These are phyloP conservation scores for Channa striata DNA, from an alignment of 2,797 vertebrate species.

Conservation along the genomic window DNA sequence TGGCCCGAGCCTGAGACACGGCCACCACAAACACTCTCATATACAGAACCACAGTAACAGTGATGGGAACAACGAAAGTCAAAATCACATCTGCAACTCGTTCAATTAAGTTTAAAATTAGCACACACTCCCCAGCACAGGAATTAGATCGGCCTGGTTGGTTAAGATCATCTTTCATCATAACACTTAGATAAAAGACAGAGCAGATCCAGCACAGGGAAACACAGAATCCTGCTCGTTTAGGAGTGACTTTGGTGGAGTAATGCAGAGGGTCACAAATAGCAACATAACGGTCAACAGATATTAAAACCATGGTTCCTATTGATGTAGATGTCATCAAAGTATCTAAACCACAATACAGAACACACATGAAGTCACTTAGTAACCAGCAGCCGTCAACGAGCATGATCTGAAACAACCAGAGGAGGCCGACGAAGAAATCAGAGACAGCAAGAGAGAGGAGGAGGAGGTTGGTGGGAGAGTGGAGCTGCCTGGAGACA, in stretches of 20 bases:
- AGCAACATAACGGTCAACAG: slow-evolving; percentile 51
- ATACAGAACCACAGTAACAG: slow-evolving; percentile 19
- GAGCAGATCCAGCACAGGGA: slow-evolving; percentile 35
- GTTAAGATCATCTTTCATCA: not conserved
- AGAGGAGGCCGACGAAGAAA: slow-evolving; percentile 15
- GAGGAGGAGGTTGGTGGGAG: slow-evolving; percentile 36
- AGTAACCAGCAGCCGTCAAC: slow-evolving; percentile 29
- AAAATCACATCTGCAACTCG: not conserved
- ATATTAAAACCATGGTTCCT: slow-evolving; percentile 54
- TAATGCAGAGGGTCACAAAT: slow-evolving; percentile 32
- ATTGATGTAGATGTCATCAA: not conserved
- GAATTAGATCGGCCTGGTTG: slow-evolving; percentile 20
- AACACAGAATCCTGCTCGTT: slow-evolving; percentile 7
- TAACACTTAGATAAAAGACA: not conserved
- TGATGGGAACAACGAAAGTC: slow-evolving; percentile 1
- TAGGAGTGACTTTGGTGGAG: slow-evolving; percentile 23
- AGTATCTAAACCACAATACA: not conserved
- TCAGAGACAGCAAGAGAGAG: slow-evolving; percentile 41
- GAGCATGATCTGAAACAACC: not conserved
- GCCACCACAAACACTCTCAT: not conserved
- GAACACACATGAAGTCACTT: slow-evolving; percentile 8
- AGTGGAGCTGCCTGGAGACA: slow-evolving; percentile 36
- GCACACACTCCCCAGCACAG: slow-evolving; percentile 25
- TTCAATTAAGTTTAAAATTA: not conserved
- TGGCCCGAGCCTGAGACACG: slow-evolving; percentile 1